A percentile compares a stretch with the other conserved stretches of the same genome.
These are phyloP conservation scores for Chloropsis cyanopogon DNA, from an alignment of 2,113 vertebrate species.

Conservation along the genomic window DNA sequence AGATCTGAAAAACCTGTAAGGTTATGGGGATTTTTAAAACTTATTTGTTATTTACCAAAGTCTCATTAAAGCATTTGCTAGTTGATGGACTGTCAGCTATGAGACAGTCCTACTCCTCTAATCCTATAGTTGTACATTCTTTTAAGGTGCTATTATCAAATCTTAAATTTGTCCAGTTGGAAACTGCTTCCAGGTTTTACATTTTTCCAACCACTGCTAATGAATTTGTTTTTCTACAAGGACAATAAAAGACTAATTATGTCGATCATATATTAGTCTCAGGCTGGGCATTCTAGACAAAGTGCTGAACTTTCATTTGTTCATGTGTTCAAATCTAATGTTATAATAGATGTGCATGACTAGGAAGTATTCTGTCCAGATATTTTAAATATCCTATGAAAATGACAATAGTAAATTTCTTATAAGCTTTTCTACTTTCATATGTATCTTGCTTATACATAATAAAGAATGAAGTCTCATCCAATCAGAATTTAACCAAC, in stretches of 20 bases:
- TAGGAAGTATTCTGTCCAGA: slow-evolving; percentile 26
- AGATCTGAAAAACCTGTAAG: not conserved
- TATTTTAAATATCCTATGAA: slow-evolving; percentile 2
- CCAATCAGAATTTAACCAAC: not conserved
- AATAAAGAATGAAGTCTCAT: not conserved
- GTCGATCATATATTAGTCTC: slow-evolving; percentile 25
- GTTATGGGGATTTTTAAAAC: not conserved
- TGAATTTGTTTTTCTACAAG: slow-evolving; percentile 52
- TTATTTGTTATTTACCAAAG: not conserved
- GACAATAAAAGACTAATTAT: slow-evolving; percentile 59
- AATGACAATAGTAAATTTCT: not conserved
- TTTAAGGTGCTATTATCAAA: not conserved
- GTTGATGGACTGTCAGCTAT: not conserved
- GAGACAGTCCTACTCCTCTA: not conserved
- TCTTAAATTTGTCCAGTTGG: slow-evolving; percentile 25
- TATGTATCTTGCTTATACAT: not conserved
- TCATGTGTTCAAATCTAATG: slow-evolving; percentile 39
- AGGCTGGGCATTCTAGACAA: not conserved
- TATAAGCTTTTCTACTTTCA: not conserved
- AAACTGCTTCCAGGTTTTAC: slow-evolving; percentile 37
- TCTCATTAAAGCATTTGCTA: not conserved
- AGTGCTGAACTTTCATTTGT: slow-evolving; percentile 27
- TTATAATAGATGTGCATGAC: not conserved
- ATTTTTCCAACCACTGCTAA: slow-evolving; percentile 19
- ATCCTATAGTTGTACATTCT: not conserved